Evolutionary conservation across 2,113 vertebrate species (phyloP), one percentile per base, ranked within the genome.

Genomic region (Poecile atricapillus): DNA sequence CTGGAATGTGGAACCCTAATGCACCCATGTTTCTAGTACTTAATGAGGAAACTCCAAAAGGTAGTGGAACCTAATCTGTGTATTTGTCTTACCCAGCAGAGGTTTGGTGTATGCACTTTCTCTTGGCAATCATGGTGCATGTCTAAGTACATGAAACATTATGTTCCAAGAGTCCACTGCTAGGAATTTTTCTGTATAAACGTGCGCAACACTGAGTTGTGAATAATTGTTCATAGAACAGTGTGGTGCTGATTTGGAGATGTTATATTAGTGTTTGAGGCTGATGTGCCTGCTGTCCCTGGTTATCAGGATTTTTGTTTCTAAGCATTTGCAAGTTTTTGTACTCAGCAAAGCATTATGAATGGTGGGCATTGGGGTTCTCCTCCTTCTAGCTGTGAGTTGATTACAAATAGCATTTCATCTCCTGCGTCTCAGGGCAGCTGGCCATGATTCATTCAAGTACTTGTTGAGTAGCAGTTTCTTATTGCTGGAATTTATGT

Each of bases 1-100:
- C 99, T 46, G 99, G 99, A 79, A 98, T 98, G 31, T 99, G 99
- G 99, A 99, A 99, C 93, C 99, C 99, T 37, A 99, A 99, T 90
- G 97, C 96, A 49, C 97, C 98, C 9, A 98, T 98, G 84, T 99
- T 99, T 97, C 97, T 99, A 37, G 97, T 97, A 5, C 98, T 99
- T 86, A 99, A 99, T 89, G 99, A 99, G 96, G 99, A 99, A 97
- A 99, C 99, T 6, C 98, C 99, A 33, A 99, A 99, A 99, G 99
- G 99, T 99, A 96, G 95, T 31, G 50, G 56, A 28, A 44, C 49
- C 16, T 39, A 3, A 33, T 16, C 22, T 80, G 27, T 78, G 10
- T 82, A 14, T 30, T 68, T 35, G 43, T 62, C 64, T 95, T 74
- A 21, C 5, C 28, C 12, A 6, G 4, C 15, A 10, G 23, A 20